Conservation (phyloP, 2,113 vertebrate genomes). For the Illadopsis cleaveri region DNA sequence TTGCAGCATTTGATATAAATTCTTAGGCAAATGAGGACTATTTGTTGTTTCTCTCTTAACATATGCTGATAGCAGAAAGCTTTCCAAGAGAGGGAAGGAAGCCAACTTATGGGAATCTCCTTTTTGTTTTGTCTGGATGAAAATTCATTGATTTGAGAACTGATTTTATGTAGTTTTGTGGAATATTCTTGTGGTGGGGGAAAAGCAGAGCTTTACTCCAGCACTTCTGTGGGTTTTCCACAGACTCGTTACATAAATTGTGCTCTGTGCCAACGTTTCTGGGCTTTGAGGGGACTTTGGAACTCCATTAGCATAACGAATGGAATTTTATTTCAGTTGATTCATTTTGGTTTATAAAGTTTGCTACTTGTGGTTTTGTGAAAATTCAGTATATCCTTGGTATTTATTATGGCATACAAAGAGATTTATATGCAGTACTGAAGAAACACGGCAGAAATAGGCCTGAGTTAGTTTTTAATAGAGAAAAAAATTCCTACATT, state of each 20-base stretch:
- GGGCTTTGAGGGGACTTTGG: constrained; percentile 5
- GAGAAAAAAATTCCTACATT: not conserved
- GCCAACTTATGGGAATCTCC: not conserved
- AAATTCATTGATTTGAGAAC: not conserved
- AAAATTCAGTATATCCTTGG: not conserved
- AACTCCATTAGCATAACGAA: not conserved
- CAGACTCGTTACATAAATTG: not conserved
- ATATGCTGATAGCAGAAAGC: not conserved
- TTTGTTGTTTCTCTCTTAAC: not conserved
- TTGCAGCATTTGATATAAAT: not conserved
- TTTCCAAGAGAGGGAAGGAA: not conserved
- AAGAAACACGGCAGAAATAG: not conserved
- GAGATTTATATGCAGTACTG: not conserved
- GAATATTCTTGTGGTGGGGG: constrained; percentile 13
- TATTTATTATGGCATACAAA: not conserved
- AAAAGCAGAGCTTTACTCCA: not conserved
- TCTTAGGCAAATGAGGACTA: not conserved
- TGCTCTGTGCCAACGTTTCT: not conserved
- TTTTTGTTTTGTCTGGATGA: constrained; percentile 15
- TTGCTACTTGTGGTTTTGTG: constrained; percentile 11
- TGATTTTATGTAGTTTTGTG: not conserved
- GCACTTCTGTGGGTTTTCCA: constrained; percentile 13
- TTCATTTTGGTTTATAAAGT: not conserved
- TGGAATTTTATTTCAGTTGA: constrained; percentile 27
- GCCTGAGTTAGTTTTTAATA: not conserved